phyloP scores from a whole-genome alignment of 30 jellyfish, hydroid and myxozoan species.

The Sanderia malayensis region DNA sequence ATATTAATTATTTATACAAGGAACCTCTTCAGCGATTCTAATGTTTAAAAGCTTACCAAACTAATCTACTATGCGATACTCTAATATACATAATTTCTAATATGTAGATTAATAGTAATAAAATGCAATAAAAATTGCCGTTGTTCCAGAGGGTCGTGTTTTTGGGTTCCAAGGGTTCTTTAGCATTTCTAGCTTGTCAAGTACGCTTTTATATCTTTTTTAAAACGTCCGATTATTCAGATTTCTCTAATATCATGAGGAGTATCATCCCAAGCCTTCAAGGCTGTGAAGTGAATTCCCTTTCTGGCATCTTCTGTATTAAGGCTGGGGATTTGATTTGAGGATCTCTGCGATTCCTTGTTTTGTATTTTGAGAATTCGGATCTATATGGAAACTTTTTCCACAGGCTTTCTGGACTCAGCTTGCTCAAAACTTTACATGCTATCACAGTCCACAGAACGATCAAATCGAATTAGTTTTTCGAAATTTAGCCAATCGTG shows the following conservation, averaged over 20 bases:
- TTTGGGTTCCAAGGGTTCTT: not conserved
- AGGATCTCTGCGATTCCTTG: not conserved
- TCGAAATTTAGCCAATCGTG: not conserved
- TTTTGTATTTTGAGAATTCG: not conserved
- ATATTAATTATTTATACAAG: not conserved
- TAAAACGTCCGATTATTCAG: not conserved
- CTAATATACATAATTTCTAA: not conserved
- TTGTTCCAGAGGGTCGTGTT: constrained; percentile 1
- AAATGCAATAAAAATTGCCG: not conserved
- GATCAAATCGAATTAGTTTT: not conserved
- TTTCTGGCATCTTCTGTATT: not conserved
- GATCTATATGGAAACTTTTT: not conserved
- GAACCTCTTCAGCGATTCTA: not conserved
- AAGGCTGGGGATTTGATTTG: constrained; percentile 2
- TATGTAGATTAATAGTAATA: not conserved
- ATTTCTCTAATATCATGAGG: not conserved
- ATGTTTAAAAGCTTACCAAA: not conserved
- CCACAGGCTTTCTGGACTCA: not conserved
- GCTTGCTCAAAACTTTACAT: not conserved
- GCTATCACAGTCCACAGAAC: not conserved
- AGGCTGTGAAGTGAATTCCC: not conserved
- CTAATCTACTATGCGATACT: not conserved
- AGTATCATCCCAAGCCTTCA: not conserved
- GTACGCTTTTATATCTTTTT: not conserved
- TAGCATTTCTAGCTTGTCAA: not conserved